phyloP scores from a whole-genome alignment of 2,888 invertebrate species.

The Nemotelus nigrinus region DNA sequence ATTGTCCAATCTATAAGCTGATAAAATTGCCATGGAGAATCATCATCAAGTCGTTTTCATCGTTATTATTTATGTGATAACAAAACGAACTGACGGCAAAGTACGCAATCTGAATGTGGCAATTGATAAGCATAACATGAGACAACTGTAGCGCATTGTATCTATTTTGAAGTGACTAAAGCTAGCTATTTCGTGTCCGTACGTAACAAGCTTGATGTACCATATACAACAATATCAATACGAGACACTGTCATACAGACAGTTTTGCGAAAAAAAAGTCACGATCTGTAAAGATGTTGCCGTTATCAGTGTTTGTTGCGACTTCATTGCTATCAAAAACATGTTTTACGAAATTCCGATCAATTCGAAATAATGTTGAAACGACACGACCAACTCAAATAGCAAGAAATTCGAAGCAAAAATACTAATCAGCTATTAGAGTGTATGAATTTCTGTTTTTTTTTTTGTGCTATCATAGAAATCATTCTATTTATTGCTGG shows the following conservation, averaged over 20 bases:
- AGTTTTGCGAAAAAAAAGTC: background rate
- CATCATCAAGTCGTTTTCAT: background rate
- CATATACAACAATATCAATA: no score
- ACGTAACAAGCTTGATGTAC: no score
- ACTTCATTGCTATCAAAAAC: background rate
- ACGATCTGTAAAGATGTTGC: background rate
- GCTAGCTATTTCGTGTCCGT: no score
- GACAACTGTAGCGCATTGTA: no score
- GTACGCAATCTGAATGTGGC: background rate
- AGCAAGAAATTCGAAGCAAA: background rate
- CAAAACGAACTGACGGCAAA: background rate
- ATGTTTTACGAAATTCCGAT: background rate
- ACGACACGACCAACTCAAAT: constrained; percentile 2
- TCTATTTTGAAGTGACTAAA: no score
- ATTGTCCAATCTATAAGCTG: background rate
- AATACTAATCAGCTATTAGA: background rate
- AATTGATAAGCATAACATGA: background rate
- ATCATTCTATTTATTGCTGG: background rate
- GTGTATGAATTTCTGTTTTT: background rate
- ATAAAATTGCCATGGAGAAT: background rate
- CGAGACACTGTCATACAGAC: background rate
- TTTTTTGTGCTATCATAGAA: background rate
- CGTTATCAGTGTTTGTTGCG: background rate
- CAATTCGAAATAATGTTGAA: background rate
- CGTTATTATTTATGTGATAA: background rate